Percentiles rank a stretch among this genome's conserved stretches.
Evolutionary conservation across 2,113 vertebrate species (phyloP).

Genomic region (Microcebus murinus): DNA sequence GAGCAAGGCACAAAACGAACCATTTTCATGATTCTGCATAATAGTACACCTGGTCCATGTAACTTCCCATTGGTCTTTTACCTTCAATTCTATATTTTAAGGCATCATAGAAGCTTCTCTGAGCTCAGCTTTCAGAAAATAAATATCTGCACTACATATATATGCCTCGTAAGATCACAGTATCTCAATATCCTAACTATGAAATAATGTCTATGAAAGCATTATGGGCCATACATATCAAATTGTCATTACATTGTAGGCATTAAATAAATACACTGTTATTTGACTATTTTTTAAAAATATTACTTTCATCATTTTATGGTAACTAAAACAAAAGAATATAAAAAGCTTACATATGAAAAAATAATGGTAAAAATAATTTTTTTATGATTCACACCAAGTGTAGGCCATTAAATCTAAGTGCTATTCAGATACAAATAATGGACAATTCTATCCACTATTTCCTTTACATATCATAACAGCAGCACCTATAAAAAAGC

Average conservation of each 20-base stretch:
- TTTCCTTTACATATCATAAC: neutral
- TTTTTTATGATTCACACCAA: neutral
- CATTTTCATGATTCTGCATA: neutral
- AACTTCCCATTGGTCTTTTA: neutral
- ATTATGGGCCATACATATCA: neutral
- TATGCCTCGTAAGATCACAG: neutral
- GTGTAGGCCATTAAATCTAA: neutral
- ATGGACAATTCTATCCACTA: neutral
- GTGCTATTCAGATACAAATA: neutral
- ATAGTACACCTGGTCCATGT: rapidly evolving
- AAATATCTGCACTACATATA: neutral
- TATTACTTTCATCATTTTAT: neutral
- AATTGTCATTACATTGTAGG: neutral
- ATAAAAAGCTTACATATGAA: neutral
- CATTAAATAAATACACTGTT: neutral
- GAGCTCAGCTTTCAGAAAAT: neutral
- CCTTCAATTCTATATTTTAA: neutral
- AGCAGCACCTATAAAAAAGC: neutral
- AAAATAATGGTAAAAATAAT: neutral
- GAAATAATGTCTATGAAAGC: neutral
- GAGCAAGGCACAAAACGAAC: neutral
- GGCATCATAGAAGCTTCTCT: neutral
- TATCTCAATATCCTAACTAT: neutral
- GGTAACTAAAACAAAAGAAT: conserved; percentile 3
- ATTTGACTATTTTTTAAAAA: neutral